Evolutionary conservation across 2,888 invertebrate species (phyloP).

Genomic region (Hemicrepidius hirtus): DNA sequence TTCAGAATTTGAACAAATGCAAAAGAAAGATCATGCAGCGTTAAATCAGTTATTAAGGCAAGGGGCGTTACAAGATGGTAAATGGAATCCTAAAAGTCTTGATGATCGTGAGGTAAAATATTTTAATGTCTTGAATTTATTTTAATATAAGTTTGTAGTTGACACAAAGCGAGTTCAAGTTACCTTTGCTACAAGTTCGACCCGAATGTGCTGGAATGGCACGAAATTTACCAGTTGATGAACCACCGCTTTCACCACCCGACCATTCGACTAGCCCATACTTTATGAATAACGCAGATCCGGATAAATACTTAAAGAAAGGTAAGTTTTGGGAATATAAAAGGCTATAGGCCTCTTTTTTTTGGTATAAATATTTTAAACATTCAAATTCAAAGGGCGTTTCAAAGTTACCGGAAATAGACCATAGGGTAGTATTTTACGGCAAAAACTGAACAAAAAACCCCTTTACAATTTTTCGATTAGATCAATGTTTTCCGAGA

Average conservation of each 20-base stretch:
- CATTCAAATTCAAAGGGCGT: too few relatives aligned
- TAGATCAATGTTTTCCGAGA: too few relatives aligned
- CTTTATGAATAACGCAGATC: constrained; percentile 79
- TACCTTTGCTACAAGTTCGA: constrained; percentile 80
- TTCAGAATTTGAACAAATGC: constrained; percentile 81
- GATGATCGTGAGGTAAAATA: constrained; percentile 78
- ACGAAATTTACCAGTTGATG: constrained; percentile 77
- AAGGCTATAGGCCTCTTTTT: too few relatives aligned
- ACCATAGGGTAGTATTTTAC: too few relatives aligned
- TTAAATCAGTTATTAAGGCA: constrained; percentile 76
- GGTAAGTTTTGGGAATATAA: too few relatives aligned
- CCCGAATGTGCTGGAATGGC: constrained; percentile 81
- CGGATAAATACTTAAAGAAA: constrained; percentile 79
- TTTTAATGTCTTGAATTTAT: too few relatives aligned
- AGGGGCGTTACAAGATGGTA: constrained; percentile 78
- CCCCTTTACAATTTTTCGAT: too few relatives aligned
- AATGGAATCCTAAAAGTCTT: constrained; percentile 77
- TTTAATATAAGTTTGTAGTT: constrained; percentile 72
- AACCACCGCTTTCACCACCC: constrained; percentile 77
- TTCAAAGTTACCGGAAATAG: too few relatives aligned
- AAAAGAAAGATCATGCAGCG: constrained; percentile 76
- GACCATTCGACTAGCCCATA: constrained; percentile 78
- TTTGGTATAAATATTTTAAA: too few relatives aligned
- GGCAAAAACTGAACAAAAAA: too few relatives aligned
- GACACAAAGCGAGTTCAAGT: constrained; percentile 80